These are phyloP conservation scores for Drosophila tani DNA, from an alignment of 1,140 invertebrate species.

Conservation along the genomic window DNA sequence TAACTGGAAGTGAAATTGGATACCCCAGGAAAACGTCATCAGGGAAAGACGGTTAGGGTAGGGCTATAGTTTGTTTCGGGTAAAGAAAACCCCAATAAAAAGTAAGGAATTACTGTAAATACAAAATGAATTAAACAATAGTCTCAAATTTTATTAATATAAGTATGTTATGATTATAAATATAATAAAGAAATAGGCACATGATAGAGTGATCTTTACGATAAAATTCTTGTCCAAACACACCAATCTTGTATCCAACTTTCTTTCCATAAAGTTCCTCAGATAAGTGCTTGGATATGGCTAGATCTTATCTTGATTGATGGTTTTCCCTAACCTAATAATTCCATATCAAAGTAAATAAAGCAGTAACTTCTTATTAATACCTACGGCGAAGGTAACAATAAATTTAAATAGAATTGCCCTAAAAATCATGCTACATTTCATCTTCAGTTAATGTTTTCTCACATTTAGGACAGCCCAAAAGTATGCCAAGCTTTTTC, in stretches of 20 bases:
- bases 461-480: background rate
- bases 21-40: background rate
- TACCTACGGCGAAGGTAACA: too few relatives aligned
- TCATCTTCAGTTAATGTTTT: background rate
- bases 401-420: too few relatives aligned
- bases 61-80: background rate
- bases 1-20: background rate
- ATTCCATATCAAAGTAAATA: background rate
- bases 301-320: conserved; percentile 1
- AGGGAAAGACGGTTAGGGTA: background rate
- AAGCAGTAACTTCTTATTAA: too few relatives aligned
- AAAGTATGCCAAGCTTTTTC: conserved; percentile 15
- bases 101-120: too few relatives aligned
- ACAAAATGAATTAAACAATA: background rate
- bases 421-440: background rate
- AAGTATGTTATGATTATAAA: too few relatives aligned
- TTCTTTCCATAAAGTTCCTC: too few relatives aligned
- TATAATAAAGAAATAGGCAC: too few relatives aligned
- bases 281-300: too few relatives aligned
- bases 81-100: background rate
- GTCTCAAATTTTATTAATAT: background rate
- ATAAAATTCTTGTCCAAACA: background rate
- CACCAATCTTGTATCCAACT: too few relatives aligned
- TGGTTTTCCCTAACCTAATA: background rate
- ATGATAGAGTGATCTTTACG: too few relatives aligned